These are phyloP conservation scores for Clarias pachynema DNA, from an alignment of 2,797 vertebrate species.

Conservation along the genomic window DNA sequence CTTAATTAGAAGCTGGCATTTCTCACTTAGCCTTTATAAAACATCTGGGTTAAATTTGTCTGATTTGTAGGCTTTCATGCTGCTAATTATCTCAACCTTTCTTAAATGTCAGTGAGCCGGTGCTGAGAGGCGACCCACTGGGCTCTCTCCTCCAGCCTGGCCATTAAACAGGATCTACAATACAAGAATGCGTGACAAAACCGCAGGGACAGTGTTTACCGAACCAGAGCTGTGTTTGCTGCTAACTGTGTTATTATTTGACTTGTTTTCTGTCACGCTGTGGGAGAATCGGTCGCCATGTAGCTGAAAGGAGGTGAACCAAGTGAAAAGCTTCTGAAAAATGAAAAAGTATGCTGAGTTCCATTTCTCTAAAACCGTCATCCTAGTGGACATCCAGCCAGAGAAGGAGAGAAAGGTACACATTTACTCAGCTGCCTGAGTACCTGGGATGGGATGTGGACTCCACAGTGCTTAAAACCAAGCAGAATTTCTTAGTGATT, in stretches of 20 bases:
- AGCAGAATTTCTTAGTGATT: not conserved
- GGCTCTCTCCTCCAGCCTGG: constrained; percentile 44
- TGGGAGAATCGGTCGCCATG: constrained; percentile 29
- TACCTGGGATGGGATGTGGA: not conserved
- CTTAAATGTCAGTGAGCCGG: constrained; percentile 58
- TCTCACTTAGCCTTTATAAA: constrained; percentile 58
- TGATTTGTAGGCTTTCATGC: constrained; percentile 59
- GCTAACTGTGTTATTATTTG: constrained; percentile 47
- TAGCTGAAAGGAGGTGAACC: not conserved
- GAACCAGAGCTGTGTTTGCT: constrained; percentile 33
- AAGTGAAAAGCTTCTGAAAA: not conserved
- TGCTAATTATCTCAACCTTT: constrained; percentile 62
- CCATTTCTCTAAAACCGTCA: not conserved
- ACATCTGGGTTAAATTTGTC: constrained; percentile 63
- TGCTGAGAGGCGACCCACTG: constrained; percentile 57
- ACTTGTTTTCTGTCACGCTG: constrained; percentile 32
- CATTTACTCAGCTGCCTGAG: not conserved
- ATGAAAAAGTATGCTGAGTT: constrained; percentile 9
- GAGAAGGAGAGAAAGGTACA: not conserved
- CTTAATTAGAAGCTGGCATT: constrained; percentile 59
- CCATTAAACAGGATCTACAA: constrained; percentile 52
- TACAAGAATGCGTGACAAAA: constrained; percentile 37
- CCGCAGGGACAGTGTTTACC: constrained; percentile 41
- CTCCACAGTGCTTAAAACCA: not conserved
- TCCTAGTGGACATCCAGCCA: not conserved